Conservation (phyloP, 2,113 vertebrate genomes). For the Syngnathus floridae region DNA sequence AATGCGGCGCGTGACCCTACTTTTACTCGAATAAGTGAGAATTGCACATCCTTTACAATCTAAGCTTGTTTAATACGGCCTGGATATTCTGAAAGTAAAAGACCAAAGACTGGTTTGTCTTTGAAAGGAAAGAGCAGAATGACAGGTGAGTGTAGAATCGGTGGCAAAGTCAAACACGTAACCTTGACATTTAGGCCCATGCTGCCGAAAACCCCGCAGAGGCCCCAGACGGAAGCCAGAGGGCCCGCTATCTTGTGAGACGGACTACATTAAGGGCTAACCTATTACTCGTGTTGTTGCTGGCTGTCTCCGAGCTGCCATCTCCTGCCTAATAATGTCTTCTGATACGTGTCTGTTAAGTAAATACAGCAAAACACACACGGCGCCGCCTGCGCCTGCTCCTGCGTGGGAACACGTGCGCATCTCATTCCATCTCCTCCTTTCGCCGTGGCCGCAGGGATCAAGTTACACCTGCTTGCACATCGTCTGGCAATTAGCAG, state of each 20-base stretch:
- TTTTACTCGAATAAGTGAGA: too few species aligned
- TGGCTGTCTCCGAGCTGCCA: constrained; percentile 74
- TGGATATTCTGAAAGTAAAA: background rate
- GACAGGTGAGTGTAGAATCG: constrained; percentile 72
- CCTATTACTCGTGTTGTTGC: constrained; percentile 83
- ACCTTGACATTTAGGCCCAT: constrained; percentile 85
- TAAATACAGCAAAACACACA: constrained; percentile 73
- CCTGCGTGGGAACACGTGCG: constrained; percentile 58
- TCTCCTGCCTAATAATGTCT: constrained; percentile 84
- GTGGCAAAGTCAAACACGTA: constrained; percentile 75
- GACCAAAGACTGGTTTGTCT: constrained; percentile 43
- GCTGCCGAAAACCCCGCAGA: constrained; percentile 54
- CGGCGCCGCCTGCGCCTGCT: constrained; percentile 36
- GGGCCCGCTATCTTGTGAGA: constrained; percentile 61
- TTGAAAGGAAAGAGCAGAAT: constrained; percentile 65
- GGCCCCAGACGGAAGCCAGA: constrained; percentile 40
- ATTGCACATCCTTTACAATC: background rate
- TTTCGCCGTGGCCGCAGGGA: constrained; percentile 73
- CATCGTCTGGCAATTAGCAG: constrained; percentile 92
- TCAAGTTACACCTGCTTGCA: constrained; percentile 88
- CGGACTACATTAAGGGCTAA: constrained; percentile 81
- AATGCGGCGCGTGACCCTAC: too few species aligned
- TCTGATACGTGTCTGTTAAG: constrained; percentile 78
- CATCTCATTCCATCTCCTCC: constrained; percentile 61
- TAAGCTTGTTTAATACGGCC: constrained; percentile 1